Evolutionary conservation across 2,113 vertebrate genomes (phyloP), one percentile per base, ranked within the genome.

Genomic region (Drymodes brunneopygia): DNA sequence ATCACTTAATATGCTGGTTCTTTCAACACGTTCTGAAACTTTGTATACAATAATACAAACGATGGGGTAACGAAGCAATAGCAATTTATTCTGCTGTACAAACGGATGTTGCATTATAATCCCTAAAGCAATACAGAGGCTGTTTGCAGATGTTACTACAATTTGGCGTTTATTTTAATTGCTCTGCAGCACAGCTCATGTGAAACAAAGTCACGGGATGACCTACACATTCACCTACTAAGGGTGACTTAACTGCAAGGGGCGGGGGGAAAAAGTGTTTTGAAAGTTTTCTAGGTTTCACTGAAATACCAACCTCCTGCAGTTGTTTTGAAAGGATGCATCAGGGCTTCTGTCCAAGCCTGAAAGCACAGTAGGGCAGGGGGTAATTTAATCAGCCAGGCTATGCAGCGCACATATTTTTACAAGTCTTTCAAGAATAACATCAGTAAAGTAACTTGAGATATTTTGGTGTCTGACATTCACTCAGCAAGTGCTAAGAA

Each of bases 51-150:
- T 88, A 92, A 96, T 88, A 95, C 93, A 96, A 97, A 95, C 88
- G 80, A 96, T 77, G 95, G 83, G 72, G 95, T 97, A 95, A 94
- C 95, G 11, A 96, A 96, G 96, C 86, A 96, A 91, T 91, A 94
- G 92, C 91, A 96, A 97, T 96, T 96, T 95, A 96, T 96, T 96
- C 91, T 96, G 77, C 86, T 92, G 91, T 74, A 86, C 81, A 92
- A 96, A 96, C 92, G 95, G 95, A 96, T 96, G 91, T 96, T 97
- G 93, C 95, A 94, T 96, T 93, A 96, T 94, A 96, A 96, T 96
- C 92, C 91, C 86, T 94, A 92, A 91, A 96, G 94, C 91, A 96
- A 94, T 80, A 94, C 53, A 66, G 92, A 94, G 84, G 84, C 84
- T 94, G 81, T 38, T 96, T 92, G 94, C 92, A 95, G 92, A 94